phyloP scores from a whole-genome alignment of 2,888 invertebrate genomes.

The Lycaena phlaeas region DNA sequence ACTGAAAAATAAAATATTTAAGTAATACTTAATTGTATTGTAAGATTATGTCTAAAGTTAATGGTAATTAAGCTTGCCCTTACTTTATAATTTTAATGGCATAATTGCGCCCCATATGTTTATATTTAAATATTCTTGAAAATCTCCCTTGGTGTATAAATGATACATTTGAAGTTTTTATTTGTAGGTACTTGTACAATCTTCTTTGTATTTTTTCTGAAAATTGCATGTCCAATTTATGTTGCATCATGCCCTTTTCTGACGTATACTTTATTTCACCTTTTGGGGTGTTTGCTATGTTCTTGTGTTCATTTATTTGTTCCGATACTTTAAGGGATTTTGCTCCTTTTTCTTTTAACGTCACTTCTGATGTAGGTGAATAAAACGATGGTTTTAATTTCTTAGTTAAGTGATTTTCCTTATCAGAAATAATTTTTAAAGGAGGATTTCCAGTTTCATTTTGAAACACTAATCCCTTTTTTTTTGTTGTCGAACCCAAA shows the following conservation, averaged over 20 bases:
- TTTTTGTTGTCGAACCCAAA: neutral
- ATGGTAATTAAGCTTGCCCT: conserved; percentile 19
- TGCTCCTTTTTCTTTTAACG: no score
- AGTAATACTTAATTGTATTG: neutral
- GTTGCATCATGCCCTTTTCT: neutral
- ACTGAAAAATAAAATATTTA: neutral
- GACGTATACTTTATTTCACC: no score
- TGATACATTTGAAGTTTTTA: conserved; percentile 21
- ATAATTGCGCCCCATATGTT: conserved; percentile 23
- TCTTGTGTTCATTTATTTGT: no score
- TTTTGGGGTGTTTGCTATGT: no score
- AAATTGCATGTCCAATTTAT: neutral
- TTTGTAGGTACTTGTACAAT: conserved; percentile 20
- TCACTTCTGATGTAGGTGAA: no score
- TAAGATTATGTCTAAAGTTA: neutral
- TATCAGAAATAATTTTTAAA: no score
- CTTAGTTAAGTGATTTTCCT: no score
- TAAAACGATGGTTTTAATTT: no score
- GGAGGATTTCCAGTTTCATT: no score
- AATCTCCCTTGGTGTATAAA: conserved; percentile 30
- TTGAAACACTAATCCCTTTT: no score
- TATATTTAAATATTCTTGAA: conserved; percentile 34
- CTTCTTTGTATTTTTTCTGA: conserved; percentile 19
- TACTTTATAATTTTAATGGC: conserved; percentile 36
- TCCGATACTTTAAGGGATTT: no score